Evolutionary conservation across 2,113 vertebrate species (phyloP).

Genomic region (Struthidea cinerea): DNA sequence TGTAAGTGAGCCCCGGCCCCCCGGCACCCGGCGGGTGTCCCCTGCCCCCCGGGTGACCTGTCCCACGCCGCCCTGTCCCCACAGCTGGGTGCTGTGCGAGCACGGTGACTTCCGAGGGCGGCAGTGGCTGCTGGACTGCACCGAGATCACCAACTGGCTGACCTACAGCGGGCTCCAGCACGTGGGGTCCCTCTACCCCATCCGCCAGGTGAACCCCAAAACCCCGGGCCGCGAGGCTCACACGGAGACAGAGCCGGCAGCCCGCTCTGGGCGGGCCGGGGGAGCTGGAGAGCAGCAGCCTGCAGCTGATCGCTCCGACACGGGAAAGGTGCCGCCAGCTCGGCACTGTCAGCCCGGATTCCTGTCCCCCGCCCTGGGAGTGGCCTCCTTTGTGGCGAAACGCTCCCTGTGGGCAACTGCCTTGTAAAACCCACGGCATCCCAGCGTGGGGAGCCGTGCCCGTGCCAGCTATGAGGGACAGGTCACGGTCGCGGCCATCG

Average conservation of each 20-base stretch:
- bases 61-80: neutral
- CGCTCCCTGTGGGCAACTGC: neutral
- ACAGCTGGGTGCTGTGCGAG: constrained; percentile 94
- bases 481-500: neutral
- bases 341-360: neutral
- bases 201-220: constrained; percentile 76
- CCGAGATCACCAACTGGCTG: constrained; percentile 91
- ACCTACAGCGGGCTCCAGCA: constrained; percentile 85
- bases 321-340: neutral
- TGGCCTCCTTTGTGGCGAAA: neutral
- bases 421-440: neutral
- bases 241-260: neutral
- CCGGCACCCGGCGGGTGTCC: accelerated
- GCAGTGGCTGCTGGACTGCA: constrained; percentile 86
- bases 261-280: neutral
- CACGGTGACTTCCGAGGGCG: constrained; percentile 90
- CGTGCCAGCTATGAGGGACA: neutral
- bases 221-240: accelerated
- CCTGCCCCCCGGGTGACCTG: accelerated
- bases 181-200: constrained; percentile 87
- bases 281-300: neutral
- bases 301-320: neutral
- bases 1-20: constrained; percentile 69
- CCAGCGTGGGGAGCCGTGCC: accelerated
- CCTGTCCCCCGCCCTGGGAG: neutral